phyloP scores from a whole-genome alignment of 2,797 vertebrate genomes.

The Sebastes taczanowskii region DNA sequence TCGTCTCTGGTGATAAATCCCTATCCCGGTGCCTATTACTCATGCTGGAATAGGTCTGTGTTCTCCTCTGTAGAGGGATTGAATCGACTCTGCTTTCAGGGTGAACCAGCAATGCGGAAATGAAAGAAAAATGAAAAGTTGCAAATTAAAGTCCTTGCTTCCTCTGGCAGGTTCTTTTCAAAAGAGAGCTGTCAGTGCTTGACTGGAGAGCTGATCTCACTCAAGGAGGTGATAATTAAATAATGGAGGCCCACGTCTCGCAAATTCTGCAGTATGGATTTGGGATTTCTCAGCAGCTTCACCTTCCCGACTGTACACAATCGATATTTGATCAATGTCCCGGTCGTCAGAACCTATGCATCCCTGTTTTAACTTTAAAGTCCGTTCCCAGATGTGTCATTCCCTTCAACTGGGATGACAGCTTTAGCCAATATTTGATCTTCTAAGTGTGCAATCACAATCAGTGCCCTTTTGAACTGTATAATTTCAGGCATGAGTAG shows the following conservation, averaged over 20 bases:
- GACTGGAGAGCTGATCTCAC: slow-evolving; percentile 49
- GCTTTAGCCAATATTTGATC: slow-evolving; percentile 72
- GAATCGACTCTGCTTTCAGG: slow-evolving; percentile 59
- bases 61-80: slow-evolving; percentile 45
- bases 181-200: slow-evolving; percentile 41
- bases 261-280: slow-evolving; percentile 62
- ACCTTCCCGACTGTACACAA: slow-evolving; percentile 53
- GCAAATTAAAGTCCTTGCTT: slow-evolving; percentile 65
- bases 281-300: slow-evolving; percentile 71
- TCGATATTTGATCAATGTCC: slow-evolving; percentile 81
- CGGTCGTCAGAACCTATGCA: slow-evolving; percentile 33
- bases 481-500: slow-evolving; percentile 40
- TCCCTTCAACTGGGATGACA: slow-evolving; percentile 38
- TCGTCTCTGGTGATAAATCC: slow-evolving; percentile 56
- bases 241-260: slow-evolving; percentile 58
- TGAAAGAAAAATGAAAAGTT: slow-evolving; percentile 58
- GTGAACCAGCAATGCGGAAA: slow-evolving; percentile 64
- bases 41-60: slow-evolving; percentile 40
- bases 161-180: slow-evolving; percentile 63
- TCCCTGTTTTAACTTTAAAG: slow-evolving; percentile 54
- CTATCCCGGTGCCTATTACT: slow-evolving; percentile 43
- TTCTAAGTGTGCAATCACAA: slow-evolving; percentile 39
- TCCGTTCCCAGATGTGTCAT: slow-evolving; percentile 35
- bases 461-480: slow-evolving; percentile 57
- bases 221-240: slow-evolving; percentile 74